Evolutionary conservation across 2,113 vertebrate species (phyloP).

Genomic region (Axis porcinus): DNA sequence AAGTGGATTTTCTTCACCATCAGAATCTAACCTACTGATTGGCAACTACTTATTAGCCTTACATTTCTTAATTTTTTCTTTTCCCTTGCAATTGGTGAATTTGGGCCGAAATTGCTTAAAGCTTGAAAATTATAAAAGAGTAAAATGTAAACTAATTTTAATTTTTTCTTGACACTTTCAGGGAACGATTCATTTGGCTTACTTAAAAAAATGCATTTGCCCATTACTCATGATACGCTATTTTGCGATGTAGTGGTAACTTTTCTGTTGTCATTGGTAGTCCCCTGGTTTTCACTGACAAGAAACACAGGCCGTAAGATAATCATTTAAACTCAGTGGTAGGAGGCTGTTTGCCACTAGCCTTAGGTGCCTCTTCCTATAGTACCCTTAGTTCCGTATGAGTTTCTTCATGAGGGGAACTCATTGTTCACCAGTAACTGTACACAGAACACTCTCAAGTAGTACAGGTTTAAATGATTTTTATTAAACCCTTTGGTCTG

Average conservation of each 20-base stretch:
- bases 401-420: background rate
- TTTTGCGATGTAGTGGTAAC: background rate
- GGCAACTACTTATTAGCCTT: background rate
- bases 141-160: background rate
- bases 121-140: slow-evolving; percentile 13
- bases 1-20: slow-evolving; percentile 35
- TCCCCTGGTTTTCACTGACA: background rate
- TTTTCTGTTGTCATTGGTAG: background rate
- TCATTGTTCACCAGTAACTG: background rate
- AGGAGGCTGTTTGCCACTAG: background rate
- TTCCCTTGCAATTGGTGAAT: background rate
- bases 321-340: background rate
- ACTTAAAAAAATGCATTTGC: background rate
- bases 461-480: background rate
- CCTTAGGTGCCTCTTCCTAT: background rate
- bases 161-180: slow-evolving; percentile 1
- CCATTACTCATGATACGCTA: background rate
- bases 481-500: background rate
- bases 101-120: background rate
- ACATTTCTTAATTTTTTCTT: background rate
- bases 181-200: background rate
- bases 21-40: slow-evolving; percentile 5
- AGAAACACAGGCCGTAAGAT: background rate
- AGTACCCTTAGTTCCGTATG: background rate
- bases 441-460: background rate